Evolutionary conservation across 2,888 invertebrate species (phyloP), one percentile per base, ranked within the genome.

Genomic region (Plusia festucae): DNA sequence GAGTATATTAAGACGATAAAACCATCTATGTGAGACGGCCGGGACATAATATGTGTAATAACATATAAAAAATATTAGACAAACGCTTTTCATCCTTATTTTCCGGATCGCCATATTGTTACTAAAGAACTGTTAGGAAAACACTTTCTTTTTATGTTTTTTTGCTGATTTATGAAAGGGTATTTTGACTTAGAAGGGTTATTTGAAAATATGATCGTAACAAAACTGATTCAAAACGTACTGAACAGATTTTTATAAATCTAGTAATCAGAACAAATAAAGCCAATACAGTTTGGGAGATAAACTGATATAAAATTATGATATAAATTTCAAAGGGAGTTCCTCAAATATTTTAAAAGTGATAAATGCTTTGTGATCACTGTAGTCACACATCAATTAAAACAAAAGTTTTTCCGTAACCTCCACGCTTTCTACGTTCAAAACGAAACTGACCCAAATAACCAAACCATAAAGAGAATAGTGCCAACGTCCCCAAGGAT

Each of bases 1-100:
- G 74, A 73, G 60, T 76, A 76, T 76, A 78, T 78, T 78, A 78
- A 76, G 76, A 76, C 78, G 73, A 78, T 78, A 78, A 78, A 78
- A 67, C 66, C 70, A 59, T 68, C 68, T 65, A 40, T 59, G 59
- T 65, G 67, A 65, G 68, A 73, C 67, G 76, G 27, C 66, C 53
- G 52, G 53, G 59, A 70, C 70, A 68, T 76, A 64, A 68, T 78
- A 78, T 70, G 70, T 70, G 78, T 73, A 78, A 78, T 78, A 78
- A 76, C 65, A 78, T 75, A 77, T 78, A 78, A 76, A 78, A 73
- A 62, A 76, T 78, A 70, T 78, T 56, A 65, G 59, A 27, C 27
- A 63, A 62, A 63, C 60, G 58, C 32, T 77, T 66, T 61, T 27
- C 13, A 18, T 58, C 66, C 66, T 56, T 72, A 72, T 68, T 68